phyloP scores from a whole-genome alignment of 1,140 invertebrate species.

The Pectinophora gossypiella region DNA sequence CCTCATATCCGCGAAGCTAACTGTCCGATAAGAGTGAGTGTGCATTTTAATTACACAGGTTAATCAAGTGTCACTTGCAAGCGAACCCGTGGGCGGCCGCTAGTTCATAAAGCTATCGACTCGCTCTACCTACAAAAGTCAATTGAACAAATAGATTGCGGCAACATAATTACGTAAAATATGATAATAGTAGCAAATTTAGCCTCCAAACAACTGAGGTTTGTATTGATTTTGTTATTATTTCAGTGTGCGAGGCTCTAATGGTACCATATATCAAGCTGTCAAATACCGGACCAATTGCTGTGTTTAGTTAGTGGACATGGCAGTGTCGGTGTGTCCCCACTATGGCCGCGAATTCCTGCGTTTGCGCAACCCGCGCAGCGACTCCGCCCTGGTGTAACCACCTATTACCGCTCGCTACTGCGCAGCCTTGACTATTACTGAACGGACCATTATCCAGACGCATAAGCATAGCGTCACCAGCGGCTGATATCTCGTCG shows the following conservation, averaged over 20 bases:
- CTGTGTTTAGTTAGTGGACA: constrained; percentile 29
- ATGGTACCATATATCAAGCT: constrained; percentile 57
- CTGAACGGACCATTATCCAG: constrained; percentile 40
- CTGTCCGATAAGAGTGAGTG: neutral
- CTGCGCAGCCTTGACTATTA: constrained; percentile 61
- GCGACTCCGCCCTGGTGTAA: constrained; percentile 48
- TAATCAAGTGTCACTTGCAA: neutral
- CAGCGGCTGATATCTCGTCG: constrained; percentile 53
- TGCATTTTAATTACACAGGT: neutral
- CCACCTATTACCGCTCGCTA: constrained; percentile 62
- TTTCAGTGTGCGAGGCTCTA: constrained; percentile 9
- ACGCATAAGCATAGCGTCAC: constrained; percentile 40
- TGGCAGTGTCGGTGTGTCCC: constrained; percentile 32
- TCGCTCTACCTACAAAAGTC: neutral
- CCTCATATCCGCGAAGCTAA: too few relatives aligned
- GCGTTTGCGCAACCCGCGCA: constrained; percentile 42
- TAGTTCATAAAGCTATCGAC: neutral
- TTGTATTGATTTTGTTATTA: neutral
- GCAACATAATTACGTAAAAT: constrained; percentile 10
- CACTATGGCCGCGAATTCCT: constrained; percentile 46
- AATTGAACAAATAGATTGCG: neutral
- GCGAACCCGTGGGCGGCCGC: neutral
- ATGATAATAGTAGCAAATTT: constrained; percentile 6
- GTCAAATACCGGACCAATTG: constrained; percentile 62
- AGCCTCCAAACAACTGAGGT: neutral